Evolutionary conservation across 2,797 vertebrate species (phyloP), one percentile per base, ranked within the genome.

Genomic region (Sebastes aleutianus): DNA sequence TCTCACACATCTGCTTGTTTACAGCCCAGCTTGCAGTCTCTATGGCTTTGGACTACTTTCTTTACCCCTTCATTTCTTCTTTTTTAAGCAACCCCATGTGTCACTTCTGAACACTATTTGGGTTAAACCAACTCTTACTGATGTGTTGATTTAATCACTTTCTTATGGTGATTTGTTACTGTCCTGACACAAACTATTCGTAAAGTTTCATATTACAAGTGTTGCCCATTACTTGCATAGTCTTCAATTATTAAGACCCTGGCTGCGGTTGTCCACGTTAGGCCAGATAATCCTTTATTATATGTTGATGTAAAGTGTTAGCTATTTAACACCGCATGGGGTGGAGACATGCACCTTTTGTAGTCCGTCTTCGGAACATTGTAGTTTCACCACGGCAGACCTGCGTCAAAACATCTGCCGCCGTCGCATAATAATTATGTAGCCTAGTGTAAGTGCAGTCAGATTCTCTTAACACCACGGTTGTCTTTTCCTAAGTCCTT

Each of bases 1-100:
- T 86, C 73, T 76, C 63, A 76, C 78, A 78, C 88, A 89, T 88
- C 89, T 93, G 90, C 39, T 72, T 88, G 83, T 89, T 92, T 91
- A 84, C 82, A 77, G 69, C 53, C 70, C 3, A 36, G 58, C 47
- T 69, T 50, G 22, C 70, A 34, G 61, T 22, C 88, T 79, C 65
- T 12, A 5, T 62, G 56, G 73, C 36, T 62, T 70, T 47, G 76
- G 20, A 57, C 50, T 72, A 27, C 32, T 75, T 82, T 68, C 14
- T 61, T 72, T 56, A 70, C 5, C 36, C 14, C 20, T 24, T 72
- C 24, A 34, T 47, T 22, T 11, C 27, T 50, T 59, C 14, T 76
- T 82, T 79, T 75, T 71, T 36, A 27, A 81, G 53, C 13, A 67
- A 24, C 14, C 31, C 47, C 20, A 22, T 36, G n/a, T 32, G 53